Evolutionary conservation across 2,113 vertebrate genomes (phyloP).

Genomic region (Zosterops lateralis): DNA sequence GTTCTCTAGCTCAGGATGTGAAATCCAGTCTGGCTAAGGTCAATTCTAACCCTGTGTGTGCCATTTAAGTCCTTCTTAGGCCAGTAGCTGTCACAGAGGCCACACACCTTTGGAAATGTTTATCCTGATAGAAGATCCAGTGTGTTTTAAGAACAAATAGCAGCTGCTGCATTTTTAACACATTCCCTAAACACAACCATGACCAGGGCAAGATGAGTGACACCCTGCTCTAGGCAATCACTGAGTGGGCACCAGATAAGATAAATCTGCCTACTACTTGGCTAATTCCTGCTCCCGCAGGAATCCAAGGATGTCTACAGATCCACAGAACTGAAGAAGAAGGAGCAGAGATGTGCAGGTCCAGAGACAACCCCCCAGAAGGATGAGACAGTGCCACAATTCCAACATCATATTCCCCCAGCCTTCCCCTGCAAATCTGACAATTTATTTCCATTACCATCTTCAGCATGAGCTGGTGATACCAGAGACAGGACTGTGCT

Average conservation of each 20-base stretch:
- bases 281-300: background rate
- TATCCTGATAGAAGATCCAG: background rate
- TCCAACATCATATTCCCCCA: background rate
- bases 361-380: background rate
- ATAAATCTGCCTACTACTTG: background rate
- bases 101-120: background rate
- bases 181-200: background rate
- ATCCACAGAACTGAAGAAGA: background rate
- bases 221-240: background rate
- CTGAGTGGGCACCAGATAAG: background rate
- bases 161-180: background rate
- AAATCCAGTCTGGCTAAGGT: constrained; percentile 15
- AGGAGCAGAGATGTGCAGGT: background rate
- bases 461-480: background rate
- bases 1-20: background rate
- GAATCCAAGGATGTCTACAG: background rate
- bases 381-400: background rate
- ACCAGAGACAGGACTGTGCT: background rate
- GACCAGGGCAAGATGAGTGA: background rate
- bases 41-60: background rate
- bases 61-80: background rate
- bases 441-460: background rate
- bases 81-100: background rate
- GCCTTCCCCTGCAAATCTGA: background rate
- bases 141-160: background rate